These are phyloP conservation scores for Cryptosula pallasiana DNA, from an alignment of 2,888 invertebrate species.

Conservation along the genomic window DNA sequence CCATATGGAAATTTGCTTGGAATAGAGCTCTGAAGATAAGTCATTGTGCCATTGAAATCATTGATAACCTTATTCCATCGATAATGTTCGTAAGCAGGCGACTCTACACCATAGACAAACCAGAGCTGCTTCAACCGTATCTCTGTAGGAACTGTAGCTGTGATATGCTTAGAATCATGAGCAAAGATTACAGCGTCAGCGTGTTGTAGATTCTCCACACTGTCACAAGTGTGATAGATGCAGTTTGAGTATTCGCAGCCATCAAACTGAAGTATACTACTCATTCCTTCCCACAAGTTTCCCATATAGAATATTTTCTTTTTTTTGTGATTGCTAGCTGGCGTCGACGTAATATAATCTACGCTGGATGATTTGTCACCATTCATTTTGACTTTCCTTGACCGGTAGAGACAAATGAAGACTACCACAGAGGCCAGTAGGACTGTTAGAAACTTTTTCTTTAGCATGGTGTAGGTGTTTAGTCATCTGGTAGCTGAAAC, in stretches of 20 bases:
- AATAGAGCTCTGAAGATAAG: not conserved
- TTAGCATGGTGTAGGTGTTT: no score
- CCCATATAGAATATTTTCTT: not conserved
- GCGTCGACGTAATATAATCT: not conserved
- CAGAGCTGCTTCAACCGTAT: not conserved
- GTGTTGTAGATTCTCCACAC: not conserved
- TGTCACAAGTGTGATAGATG: not conserved
- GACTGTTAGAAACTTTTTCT: no score
- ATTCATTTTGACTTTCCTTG: no score
- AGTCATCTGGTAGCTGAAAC: no score
- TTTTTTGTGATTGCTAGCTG: no score
- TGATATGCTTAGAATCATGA: not conserved
- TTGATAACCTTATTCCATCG: not conserved
- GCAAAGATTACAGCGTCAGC: not conserved
- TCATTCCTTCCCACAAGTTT: not conserved
- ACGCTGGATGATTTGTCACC: no score
- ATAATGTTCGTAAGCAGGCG: not conserved
- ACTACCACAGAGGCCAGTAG: no score
- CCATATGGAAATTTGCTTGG: not conserved
- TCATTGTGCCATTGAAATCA: not conserved
- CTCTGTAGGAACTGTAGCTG: not conserved
- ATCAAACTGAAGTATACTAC: not conserved
- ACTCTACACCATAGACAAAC: slow-evolving; percentile 2
- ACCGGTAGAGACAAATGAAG: no score
- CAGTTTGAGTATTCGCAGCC: not conserved